phyloP scores from a whole-genome alignment of 2,113 vertebrate species.

The Neolamprologus hecqui region DNA sequence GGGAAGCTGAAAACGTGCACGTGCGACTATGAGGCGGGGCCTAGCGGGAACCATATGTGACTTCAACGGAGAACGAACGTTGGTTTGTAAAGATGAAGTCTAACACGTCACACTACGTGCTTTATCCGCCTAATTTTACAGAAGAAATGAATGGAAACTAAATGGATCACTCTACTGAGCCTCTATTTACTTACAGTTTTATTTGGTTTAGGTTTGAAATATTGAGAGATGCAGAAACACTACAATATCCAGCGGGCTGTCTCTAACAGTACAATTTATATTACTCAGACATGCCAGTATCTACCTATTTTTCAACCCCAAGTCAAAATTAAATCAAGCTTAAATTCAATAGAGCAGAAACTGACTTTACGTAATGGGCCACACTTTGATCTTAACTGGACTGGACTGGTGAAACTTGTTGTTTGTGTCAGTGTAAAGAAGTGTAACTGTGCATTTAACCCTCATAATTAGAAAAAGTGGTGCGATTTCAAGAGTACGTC shows the following conservation, averaged over 20 bases:
- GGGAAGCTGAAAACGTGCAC: neutral
- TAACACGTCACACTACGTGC: rapidly evolving
- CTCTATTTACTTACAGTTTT: neutral
- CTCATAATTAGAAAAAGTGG: neutral
- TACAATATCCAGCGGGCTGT: rapidly evolving
- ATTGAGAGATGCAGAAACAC: neutral
- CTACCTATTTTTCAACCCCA: neutral
- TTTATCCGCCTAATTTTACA: neutral
- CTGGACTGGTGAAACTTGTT: neutral
- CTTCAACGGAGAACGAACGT: rapidly evolving
- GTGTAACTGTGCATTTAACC: rapidly evolving
- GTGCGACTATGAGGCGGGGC: neutral
- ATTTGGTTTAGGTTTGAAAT: neutral
- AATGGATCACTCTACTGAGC: rapidly evolving
- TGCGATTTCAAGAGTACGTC: neutral
- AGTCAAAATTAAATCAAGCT: neutral
- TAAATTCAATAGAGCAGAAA: neutral
- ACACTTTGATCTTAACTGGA: neutral
- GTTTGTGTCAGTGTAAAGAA: neutral
- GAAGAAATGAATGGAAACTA: neutral
- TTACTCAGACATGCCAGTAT: neutral
- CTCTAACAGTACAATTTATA: neutral
- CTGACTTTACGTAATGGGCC: neutral
- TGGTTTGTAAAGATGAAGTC: neutral
- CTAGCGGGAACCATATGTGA: neutral